Base-by-base conservation (phyloP, 2,888 invertebrate genomes). In the Drosophila greeni region DNA sequence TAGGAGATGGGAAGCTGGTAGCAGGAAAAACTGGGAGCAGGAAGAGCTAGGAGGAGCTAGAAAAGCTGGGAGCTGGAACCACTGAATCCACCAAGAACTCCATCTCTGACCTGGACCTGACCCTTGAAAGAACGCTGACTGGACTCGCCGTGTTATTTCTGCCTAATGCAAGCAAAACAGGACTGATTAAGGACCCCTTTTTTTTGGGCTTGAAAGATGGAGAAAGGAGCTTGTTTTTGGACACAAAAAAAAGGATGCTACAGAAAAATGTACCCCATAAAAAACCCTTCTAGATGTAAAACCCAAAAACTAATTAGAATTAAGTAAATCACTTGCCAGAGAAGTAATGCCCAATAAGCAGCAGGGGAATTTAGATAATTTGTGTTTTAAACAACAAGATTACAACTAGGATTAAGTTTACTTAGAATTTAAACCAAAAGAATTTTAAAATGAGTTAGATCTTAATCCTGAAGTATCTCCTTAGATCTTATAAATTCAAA, bases 181-280 rank as follows among this genome's bases (percentile, higher is more conserved):
- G 33, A 48, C 48, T 48, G 20, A 48, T 48, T 48, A 33, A 33
- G 31, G 48, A 33, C 31, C 33, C 47, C 20, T 6, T 33, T n/a
- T 47, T 29, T 43, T 9, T 8, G 0, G 9, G 9, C 18, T 8
- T 18, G 47, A 1, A 47, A 31, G 14, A 31, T 18, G 20, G 20
- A n/a, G 31, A 47, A 31, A 14, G 18, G 3, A 20, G 12, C 29
- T 18, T 18, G 16, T 26, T 43, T 18, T 12, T 45, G 4, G 12
- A 29, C 12, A n/a, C 24, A 16, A 26, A 29, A 45, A 45, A 43
- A 45, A 18, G 12, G 16, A 29, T 16, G 9, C 14, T 11, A 4
- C 9, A n/a, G 9, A 14, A 47, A 45, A 14, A 7, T 11, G 12
- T 20, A 12, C 2, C 11, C 39, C 20, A 5, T 3, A 2, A 29